A percentile compares a stretch with the other conserved stretches of the same genome.
Conservation (phyloP, 2,113 vertebrate species). For the Rhynchopsitta pachyrhyncha region DNA sequence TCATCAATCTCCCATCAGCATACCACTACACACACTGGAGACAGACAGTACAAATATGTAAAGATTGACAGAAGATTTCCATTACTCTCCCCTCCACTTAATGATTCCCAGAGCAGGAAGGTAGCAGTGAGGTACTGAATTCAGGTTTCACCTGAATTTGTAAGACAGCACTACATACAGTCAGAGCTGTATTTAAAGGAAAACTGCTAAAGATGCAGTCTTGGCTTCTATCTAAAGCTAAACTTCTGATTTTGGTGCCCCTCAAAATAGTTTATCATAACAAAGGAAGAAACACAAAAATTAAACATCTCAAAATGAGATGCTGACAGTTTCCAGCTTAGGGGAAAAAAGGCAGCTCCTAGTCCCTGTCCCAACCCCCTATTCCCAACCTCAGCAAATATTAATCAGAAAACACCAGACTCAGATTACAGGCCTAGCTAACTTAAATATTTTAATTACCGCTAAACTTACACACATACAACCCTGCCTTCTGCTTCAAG, state of each 20-base stretch:
- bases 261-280: neutral
- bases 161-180: neutral
- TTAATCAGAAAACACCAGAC: neutral
- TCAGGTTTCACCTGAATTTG: neutral
- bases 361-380: fast-evolving
- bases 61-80: neutral
- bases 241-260: neutral
- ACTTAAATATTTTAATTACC: neutral
- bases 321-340: neutral
- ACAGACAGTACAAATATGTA: fast-evolving
- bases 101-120: neutral
- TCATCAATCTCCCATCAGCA: neutral
- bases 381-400: neutral
- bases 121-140: neutral
- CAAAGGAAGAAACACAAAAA: neutral
- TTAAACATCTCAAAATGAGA: neutral
- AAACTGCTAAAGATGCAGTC: neutral
- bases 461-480: neutral
- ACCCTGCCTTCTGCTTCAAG: neutral
- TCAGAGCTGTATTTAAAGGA: neutral
- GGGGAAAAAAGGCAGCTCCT: neutral
- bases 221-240: neutral
- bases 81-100: neutral
- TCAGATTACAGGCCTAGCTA: neutral
- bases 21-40: neutral